Evolutionary conservation across 2,797 vertebrate genomes (phyloP).

Genomic region (Lepus townsendii): DNA sequence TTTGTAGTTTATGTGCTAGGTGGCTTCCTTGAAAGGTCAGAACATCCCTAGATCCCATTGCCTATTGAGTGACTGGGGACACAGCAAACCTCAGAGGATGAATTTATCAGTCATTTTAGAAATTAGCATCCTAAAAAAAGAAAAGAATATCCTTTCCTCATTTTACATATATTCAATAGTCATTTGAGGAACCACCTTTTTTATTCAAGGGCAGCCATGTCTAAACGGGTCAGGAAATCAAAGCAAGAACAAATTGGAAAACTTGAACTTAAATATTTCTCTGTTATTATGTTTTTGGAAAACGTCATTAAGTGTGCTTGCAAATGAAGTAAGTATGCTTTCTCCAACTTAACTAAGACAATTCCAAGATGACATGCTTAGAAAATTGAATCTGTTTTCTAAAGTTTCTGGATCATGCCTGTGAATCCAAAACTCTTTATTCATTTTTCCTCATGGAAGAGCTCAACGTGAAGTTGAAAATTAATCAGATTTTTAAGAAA

Average conservation of each 20-base stretch:
- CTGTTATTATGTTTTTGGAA: background rate
- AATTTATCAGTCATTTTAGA: background rate
- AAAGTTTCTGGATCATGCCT: background rate
- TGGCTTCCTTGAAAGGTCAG: slow-evolving; percentile 54
- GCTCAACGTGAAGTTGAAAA: background rate
- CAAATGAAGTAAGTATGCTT: background rate
- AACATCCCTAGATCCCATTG: background rate
- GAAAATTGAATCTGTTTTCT: background rate
- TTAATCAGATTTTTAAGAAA: slow-evolving; percentile 28
- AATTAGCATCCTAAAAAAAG: background rate
- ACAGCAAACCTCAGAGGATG: background rate
- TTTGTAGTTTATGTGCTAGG: slow-evolving; percentile 32
- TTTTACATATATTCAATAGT: background rate
- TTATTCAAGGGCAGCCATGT: background rate
- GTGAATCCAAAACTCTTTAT: background rate
- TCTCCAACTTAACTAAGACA: background rate
- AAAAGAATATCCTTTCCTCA: background rate
- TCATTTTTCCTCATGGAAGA: background rate
- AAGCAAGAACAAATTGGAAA: background rate
- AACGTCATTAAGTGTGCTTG: background rate
- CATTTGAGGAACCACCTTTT: background rate
- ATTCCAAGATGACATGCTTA: background rate
- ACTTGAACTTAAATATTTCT: background rate
- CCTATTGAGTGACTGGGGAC: background rate
- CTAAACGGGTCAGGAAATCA: slow-evolving; percentile 5